Conservation (phyloP, 2,888 invertebrate species). For the Melieria picta region DNA sequence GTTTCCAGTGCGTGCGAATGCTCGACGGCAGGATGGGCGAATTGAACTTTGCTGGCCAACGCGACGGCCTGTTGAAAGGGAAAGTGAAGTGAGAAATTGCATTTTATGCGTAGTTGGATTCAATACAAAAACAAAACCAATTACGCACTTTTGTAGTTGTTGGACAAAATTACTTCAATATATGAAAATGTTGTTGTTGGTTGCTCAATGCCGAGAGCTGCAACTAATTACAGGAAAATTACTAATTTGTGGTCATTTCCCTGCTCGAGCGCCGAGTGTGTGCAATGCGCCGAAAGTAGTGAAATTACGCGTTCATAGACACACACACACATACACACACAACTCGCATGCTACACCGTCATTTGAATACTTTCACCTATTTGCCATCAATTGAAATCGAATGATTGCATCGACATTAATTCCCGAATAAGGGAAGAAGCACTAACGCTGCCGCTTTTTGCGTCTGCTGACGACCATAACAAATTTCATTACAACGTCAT, state of each 20-base stretch:
- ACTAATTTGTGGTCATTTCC: neutral
- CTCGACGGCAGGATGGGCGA: neutral
- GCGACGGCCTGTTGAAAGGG: conserved; percentile 46
- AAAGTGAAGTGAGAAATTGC: conserved; percentile 55
- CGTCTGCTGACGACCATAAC: conserved; percentile 53
- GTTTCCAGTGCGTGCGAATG: conserved; percentile 47
- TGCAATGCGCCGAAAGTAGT: too few relatives aligned
- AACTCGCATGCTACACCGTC: too few relatives aligned
- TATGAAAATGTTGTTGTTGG: neutral
- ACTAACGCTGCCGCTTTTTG: conserved; percentile 30
- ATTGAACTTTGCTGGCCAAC: conserved; percentile 22
- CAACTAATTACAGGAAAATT: conserved; percentile 6
- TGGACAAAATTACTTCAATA: neutral
- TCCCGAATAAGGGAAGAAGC: too few relatives aligned
- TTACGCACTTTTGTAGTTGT: conserved; percentile 49
- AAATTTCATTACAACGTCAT: conserved; percentile 57
- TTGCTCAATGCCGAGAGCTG: neutral
- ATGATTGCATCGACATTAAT: too few relatives aligned
- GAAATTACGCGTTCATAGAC: too few relatives aligned
- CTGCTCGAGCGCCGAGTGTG: neutral
- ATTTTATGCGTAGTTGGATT: conserved; percentile 51
- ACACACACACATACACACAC: too few relatives aligned
- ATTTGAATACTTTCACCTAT: too few relatives aligned
- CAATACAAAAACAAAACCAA: conserved; percentile 52
- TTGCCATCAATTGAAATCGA: neutral